These are phyloP conservation scores for Macaria liturata DNA, from an alignment of 2,888 invertebrate genomes.

Conservation along the genomic window DNA sequence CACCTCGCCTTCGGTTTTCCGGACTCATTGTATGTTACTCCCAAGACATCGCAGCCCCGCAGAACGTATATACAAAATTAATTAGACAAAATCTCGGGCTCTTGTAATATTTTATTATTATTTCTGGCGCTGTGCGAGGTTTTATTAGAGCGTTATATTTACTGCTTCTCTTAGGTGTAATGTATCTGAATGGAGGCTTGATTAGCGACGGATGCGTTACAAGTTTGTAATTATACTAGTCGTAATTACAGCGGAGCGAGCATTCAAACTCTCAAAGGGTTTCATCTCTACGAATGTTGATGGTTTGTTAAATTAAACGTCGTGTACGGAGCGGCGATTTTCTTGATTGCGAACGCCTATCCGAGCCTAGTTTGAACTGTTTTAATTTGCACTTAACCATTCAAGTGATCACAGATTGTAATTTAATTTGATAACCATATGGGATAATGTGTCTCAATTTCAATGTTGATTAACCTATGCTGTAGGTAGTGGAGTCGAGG, in stretches of 20 bases:
- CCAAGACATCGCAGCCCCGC: slow-evolving; percentile 77
- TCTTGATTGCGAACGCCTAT: slow-evolving; percentile 68
- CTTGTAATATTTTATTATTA: slow-evolving; percentile 82
- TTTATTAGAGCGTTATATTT: slow-evolving; percentile 78
- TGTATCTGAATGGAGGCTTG: slow-evolving; percentile 76
- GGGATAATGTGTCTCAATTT: slow-evolving; percentile 16
- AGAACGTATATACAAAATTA: slow-evolving; percentile 79
- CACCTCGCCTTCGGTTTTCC: slow-evolving; percentile 71
- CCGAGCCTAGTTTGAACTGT: slow-evolving; percentile 49
- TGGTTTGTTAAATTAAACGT: slow-evolving; percentile 80
- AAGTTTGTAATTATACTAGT: slow-evolving; percentile 77
- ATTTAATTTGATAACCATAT: slow-evolving; percentile 19
- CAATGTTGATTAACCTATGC: slow-evolving; percentile 8
- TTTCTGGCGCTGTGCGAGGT: slow-evolving; percentile 71
- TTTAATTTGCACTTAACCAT: slow-evolving; percentile 46
- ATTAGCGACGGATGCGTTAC: slow-evolving; percentile 70
- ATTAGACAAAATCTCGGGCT: slow-evolving; percentile 79
- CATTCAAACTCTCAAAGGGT: slow-evolving; percentile 64
- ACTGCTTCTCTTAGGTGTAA: slow-evolving; percentile 71
- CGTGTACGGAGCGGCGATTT: slow-evolving; percentile 59
- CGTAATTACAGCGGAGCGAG: slow-evolving; percentile 76
- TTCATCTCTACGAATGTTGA: slow-evolving; percentile 68
- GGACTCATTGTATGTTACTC: slow-evolving; percentile 77
- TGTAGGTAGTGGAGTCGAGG: background rate
- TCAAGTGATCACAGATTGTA: slow-evolving; percentile 18